Conservation (phyloP, 1,140 invertebrate genomes). For the Penaeus chinensis region DNA sequence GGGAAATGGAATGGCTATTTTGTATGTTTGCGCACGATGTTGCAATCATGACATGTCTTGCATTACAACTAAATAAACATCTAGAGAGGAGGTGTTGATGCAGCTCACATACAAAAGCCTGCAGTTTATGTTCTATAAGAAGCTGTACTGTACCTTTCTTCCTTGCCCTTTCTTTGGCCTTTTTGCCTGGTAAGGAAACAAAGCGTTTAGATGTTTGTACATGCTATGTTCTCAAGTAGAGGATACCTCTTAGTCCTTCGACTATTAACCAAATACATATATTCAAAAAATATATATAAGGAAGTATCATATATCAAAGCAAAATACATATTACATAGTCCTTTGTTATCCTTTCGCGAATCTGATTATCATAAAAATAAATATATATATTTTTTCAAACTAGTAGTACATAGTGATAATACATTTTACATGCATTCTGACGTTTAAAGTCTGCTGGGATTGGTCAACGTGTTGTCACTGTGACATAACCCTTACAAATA, state of each 20-base stretch:
- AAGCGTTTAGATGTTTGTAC: conserved; percentile 49
- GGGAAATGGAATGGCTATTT: conserved; percentile 27
- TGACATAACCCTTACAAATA: too few relatives aligned
- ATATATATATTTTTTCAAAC: too few relatives aligned
- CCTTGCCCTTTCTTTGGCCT: conserved; percentile 64
- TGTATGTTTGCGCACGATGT: conserved; percentile 52
- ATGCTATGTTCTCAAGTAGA: conserved; percentile 22
- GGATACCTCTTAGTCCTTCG: background rate
- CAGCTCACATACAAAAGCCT: conserved; percentile 59
- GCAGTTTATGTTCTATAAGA: conserved; percentile 56
- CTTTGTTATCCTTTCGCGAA: too few relatives aligned
- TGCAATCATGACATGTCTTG: conserved; percentile 55
- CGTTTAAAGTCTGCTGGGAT: too few relatives aligned
- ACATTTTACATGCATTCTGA: too few relatives aligned
- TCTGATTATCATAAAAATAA: too few relatives aligned
- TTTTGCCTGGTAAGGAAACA: conserved; percentile 63
- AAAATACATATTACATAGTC: too few relatives aligned
- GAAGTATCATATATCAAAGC: too few relatives aligned
- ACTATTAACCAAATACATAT: background rate
- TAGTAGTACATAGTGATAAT: too few relatives aligned
- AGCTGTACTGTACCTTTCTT: conserved; percentile 64
- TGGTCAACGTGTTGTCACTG: too few relatives aligned
- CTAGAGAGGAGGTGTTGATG: conserved; percentile 52
- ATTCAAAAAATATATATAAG: too few relatives aligned
- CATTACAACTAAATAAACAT: conserved; percentile 59